Percentiles rank a stretch among this genome's conserved stretches.
Evolutionary conservation across 2,113 vertebrate species (phyloP).

Genomic region (Leiothrix lutea): DNA sequence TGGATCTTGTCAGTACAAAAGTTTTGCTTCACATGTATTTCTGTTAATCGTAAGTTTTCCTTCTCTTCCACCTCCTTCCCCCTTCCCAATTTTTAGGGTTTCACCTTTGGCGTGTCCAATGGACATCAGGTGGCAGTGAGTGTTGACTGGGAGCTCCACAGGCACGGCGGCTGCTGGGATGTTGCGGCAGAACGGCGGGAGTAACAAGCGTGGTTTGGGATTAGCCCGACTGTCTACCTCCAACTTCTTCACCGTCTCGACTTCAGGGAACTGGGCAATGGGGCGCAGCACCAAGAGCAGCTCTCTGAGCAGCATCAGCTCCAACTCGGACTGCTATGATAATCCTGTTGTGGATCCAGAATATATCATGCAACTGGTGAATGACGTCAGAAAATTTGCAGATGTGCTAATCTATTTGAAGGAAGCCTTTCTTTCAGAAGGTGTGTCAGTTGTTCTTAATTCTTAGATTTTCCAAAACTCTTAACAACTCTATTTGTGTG

Average conservation of each 20-base stretch:
- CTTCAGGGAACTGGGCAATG: constrained; percentile 81
- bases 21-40: background rate
- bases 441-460: constrained; percentile 67
- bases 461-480: background rate
- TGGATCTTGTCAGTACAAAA: background rate
- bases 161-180: constrained; percentile 78
- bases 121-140: constrained; percentile 38
- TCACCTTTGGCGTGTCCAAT: constrained; percentile 44
- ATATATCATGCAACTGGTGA: constrained; percentile 93
- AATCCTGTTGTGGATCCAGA: constrained; percentile 82
- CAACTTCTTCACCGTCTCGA: constrained; percentile 74
- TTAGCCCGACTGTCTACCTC: constrained; percentile 76
- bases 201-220: constrained; percentile 81
- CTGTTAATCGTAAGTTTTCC: background rate
- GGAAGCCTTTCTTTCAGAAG: constrained; percentile 88
- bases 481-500: background rate
- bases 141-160: constrained; percentile 65
- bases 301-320: constrained; percentile 78
- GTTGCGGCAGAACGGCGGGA: constrained; percentile 85
- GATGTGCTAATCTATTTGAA: constrained; percentile 91
- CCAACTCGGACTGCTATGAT: constrained; percentile 75
- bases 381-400: constrained; percentile 91
- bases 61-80: background rate
- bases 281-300: constrained; percentile 81
- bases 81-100: constrained; percentile 10